Evolutionary conservation across 2,888 invertebrate genomes (phyloP).

Genomic region (Macrophya alboannulata): DNA sequence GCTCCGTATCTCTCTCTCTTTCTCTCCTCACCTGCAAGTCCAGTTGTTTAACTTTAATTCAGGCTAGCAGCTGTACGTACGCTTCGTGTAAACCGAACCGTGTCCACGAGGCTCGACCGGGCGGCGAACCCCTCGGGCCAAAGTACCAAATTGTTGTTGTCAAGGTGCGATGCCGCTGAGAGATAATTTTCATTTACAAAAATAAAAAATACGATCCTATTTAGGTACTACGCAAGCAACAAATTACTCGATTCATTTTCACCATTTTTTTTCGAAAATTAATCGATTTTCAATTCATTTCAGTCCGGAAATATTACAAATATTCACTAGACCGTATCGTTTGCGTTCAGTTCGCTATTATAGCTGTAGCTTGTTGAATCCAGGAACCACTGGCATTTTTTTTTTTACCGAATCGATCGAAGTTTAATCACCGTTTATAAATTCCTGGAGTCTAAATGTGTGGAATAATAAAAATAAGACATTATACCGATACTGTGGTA

Average conservation of each 20-base stretch:
- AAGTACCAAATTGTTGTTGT: constrained; percentile 1
- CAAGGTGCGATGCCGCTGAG: not conserved
- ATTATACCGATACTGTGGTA: no score
- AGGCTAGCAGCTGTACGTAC: constrained; percentile 56
- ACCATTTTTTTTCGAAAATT: not conserved
- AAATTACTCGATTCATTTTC: not conserved
- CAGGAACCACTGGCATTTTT: no score
- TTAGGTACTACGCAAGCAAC: not conserved
- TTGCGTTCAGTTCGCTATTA: no score
- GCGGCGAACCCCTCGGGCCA: constrained; percentile 33
- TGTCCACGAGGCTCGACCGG: constrained; percentile 40
- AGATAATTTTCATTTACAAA: not conserved
- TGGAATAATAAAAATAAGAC: not conserved
- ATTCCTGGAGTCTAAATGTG: not conserved
- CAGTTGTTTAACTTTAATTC: constrained; percentile 71
- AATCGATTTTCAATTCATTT: not conserved
- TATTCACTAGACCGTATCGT: no score
- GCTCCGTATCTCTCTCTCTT: constrained; percentile 58
- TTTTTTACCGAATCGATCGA: no score
- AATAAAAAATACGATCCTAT: not conserved
- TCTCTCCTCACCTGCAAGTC: constrained; percentile 56
- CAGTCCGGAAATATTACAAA: not conserved
- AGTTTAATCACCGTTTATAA: not conserved
- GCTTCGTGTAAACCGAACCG: constrained; percentile 36
- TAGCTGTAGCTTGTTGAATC: no score